A percentile compares a stretch with the other conserved stretches of the same genome.
These are phyloP conservation scores for Anniella stebbinsi DNA, from an alignment of 2,797 vertebrate species.

Conservation along the genomic window DNA sequence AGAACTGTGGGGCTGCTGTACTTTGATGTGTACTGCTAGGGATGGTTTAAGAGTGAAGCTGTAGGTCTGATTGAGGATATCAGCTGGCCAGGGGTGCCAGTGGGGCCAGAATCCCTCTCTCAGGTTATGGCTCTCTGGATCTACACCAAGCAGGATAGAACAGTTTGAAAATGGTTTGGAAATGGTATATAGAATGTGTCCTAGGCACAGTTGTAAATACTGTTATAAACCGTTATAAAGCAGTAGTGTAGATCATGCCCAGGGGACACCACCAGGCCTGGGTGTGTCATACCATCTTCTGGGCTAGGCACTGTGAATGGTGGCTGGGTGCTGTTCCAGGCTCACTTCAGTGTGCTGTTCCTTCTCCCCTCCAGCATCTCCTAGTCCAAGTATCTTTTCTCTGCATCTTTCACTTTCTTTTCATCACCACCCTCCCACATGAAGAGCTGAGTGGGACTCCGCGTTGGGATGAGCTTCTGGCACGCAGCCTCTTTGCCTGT, in stretches of 20 bases:
- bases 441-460: constrained; percentile 60
- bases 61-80: background rate
- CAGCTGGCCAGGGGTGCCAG: background rate
- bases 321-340: background rate
- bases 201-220: no score
- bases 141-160: no score
- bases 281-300: background rate
- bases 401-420: constrained; percentile 80
- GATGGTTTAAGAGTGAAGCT: background rate
- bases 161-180: no score
- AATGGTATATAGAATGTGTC: no score
- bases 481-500: constrained; percentile 83
- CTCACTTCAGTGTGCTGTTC: background rate
- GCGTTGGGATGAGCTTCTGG: constrained; percentile 75
- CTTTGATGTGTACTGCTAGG: background rate
- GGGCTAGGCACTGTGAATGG: background rate
- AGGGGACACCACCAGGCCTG: background rate
- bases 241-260: no score
- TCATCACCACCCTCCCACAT: constrained; percentile 72
- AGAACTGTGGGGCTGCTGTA: background rate
- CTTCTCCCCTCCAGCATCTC: constrained; percentile 78
- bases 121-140: background rate
- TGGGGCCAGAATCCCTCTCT: background rate
- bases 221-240: no score
- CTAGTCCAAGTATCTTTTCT: constrained; percentile 83